Percentiles rank a stretch among this genome's conserved stretches.
Evolutionary conservation across 2,888 invertebrate genomes (phyloP).

Genomic region (Protonemura montana): DNA sequence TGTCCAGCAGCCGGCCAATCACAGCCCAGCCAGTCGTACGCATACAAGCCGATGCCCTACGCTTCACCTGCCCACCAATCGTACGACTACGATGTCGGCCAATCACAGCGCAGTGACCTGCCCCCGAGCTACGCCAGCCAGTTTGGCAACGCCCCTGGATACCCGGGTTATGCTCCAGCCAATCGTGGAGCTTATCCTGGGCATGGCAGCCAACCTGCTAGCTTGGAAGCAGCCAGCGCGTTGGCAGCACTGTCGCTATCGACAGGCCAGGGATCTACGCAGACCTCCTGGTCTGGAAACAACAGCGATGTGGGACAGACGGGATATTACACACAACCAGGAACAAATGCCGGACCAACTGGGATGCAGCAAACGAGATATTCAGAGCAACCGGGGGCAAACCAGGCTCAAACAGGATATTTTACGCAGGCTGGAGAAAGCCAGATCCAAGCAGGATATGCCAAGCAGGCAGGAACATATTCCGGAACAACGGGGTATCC

Average conservation of each 20-base stretch:
- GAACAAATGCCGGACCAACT: not conserved
- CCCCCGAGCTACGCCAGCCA: conserved; percentile 42
- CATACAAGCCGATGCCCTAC: conserved; percentile 36
- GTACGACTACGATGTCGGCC: not conserved
- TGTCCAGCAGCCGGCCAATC: not conserved
- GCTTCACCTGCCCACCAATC: conserved; percentile 13
- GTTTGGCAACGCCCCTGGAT: not conserved
- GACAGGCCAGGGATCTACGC: too few relatives aligned
- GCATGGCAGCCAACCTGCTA: too few relatives aligned
- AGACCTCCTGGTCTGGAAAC: too few relatives aligned
- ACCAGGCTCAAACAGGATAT: not conserved
- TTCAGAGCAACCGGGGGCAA: not conserved
- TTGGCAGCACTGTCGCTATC: not conserved
- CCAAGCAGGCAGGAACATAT: not conserved
- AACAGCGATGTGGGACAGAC: not conserved
- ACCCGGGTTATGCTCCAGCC: not conserved
- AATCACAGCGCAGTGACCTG: not conserved
- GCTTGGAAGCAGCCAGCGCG: not conserved
- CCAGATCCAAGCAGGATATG: not conserved
- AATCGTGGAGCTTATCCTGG: too few relatives aligned
- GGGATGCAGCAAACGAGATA: not conserved
- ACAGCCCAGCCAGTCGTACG: not conserved
- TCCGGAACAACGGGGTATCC: not conserved
- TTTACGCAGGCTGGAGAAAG: not conserved
- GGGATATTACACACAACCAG: not conserved